Evolutionary conservation across 2,113 vertebrate genomes (phyloP).

Genomic region (Alaudala cheleensis): DNA sequence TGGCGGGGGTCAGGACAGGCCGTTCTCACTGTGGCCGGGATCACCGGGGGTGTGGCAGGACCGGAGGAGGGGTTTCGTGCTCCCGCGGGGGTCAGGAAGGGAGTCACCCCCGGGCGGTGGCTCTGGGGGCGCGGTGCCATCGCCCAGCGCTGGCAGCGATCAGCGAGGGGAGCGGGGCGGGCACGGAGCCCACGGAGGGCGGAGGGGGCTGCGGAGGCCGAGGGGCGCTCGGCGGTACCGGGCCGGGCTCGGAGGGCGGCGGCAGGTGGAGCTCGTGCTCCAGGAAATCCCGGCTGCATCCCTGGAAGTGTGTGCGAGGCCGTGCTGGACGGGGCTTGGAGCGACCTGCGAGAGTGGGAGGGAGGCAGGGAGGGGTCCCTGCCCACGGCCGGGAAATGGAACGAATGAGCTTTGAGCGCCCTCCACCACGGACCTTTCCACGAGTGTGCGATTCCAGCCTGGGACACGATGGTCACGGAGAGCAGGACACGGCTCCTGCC

Average conservation of each 20-base stretch:
- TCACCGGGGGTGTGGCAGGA: fast-evolving
- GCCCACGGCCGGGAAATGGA: background rate
- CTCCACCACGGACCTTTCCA: background rate
- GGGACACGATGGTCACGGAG: fast-evolving
- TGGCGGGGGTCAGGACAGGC: background rate
- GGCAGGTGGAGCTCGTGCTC: slow-evolving; percentile 60
- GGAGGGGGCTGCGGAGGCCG: background rate
- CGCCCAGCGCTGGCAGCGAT: background rate
- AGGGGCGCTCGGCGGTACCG: background rate
- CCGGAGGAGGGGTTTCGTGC: background rate
- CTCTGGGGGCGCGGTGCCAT: background rate
- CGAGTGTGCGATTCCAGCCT: background rate
- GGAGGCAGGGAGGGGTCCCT: too few species aligned
- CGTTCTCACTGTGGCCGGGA: fast-evolving
- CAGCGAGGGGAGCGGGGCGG: background rate
- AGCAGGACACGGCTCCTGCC: background rate
- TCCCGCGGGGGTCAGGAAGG: background rate
- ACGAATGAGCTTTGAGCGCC: fast-evolving
- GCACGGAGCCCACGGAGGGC: background rate
- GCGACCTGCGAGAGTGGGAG: fast-evolving
- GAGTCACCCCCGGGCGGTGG: background rate
- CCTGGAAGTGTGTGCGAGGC: background rate
- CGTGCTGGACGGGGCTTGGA: background rate
- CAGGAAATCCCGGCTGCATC: background rate
- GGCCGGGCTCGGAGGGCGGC: background rate